phyloP scores from a whole-genome alignment of 2,113 vertebrate genomes.

The Neotoma lepida region DNA sequence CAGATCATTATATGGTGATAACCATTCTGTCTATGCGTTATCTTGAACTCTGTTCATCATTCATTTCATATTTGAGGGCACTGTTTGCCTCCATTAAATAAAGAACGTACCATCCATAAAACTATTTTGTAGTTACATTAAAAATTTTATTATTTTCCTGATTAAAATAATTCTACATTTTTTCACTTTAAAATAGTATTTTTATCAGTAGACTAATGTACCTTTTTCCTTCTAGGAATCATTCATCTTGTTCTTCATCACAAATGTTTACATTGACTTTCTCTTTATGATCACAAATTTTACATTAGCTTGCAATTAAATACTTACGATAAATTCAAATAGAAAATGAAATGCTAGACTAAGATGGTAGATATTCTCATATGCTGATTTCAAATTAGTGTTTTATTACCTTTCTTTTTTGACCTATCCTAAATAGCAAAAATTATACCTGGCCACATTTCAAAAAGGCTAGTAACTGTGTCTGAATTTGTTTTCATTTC shows the following conservation, averaged over 20 bases:
- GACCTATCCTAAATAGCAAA: background rate
- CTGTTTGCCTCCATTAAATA: background rate
- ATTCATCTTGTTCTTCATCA: background rate
- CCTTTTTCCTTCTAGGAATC: background rate
- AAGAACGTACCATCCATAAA: background rate
- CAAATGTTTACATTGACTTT: background rate
- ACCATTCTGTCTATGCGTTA: background rate
- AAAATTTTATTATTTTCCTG: background rate
- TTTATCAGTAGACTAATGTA: background rate
- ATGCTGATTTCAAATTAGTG: background rate
- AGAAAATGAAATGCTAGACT: background rate
- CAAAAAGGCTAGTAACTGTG: background rate
- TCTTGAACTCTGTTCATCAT: background rate
- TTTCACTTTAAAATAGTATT: conserved; percentile 9
- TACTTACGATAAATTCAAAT: conserved; percentile 8
- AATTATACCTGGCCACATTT: background rate
- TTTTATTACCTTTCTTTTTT: conserved; percentile 27
- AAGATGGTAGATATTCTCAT: background rate
- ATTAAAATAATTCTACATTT: background rate
- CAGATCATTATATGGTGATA: background rate
- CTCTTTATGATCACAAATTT: background rate
- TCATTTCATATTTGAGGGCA: background rate
- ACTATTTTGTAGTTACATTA: background rate
- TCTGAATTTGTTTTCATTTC: conserved; percentile 60
- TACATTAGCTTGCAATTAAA: conserved; percentile 11